A percentile compares a stretch with the other conserved stretches of the same genome.
Evolutionary conservation across 30 jellyfish, hydroid and myxozoan species (phyloP).

Genomic region (Aurelia sp.): DNA sequence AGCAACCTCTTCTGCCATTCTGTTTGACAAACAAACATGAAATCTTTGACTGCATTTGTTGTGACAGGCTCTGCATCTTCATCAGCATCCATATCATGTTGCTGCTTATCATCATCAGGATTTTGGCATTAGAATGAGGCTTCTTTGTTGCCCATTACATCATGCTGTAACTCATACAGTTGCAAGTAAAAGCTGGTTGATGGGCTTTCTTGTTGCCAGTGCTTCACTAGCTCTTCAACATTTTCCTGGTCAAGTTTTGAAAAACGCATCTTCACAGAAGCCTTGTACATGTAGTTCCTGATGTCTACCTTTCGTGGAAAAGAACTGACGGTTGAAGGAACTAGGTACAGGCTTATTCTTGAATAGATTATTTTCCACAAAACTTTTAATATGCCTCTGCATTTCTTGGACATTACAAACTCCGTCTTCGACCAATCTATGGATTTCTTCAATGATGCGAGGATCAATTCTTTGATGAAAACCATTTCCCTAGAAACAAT

Average conservation of each 20-base stretch:
- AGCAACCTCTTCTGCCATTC: neutral
- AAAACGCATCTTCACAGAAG: too few species aligned
- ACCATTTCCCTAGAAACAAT: slow-evolving; percentile 6
- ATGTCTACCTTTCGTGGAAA: too few species aligned
- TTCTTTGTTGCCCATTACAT: neutral
- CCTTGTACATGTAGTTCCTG: too few species aligned
- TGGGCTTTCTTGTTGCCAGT: too few species aligned
- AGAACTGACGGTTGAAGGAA: neutral
- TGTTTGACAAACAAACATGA: slow-evolving; percentile 25
- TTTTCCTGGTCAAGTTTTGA: too few species aligned
- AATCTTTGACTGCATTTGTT: too few species aligned
- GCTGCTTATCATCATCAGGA: neutral
- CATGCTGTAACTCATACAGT: neutral
- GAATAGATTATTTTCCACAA: slow-evolving; percentile 12
- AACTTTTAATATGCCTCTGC: slow-evolving; percentile 4
- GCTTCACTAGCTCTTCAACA: too few species aligned
- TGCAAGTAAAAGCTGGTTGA: too few species aligned
- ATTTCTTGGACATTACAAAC: slow-evolving; percentile 4
- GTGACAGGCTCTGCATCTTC: neutral
- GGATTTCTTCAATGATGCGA: slow-evolving; percentile 14
- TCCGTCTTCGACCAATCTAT: slow-evolving; percentile 8
- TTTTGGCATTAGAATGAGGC: neutral
- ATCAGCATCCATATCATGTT: neutral
- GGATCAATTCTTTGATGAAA: slow-evolving; percentile 3
- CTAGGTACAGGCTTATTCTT: neutral